These are phyloP conservation scores for Eospalax fontanierii DNA, from an alignment of 2,797 vertebrate genomes.

Conservation along the genomic window DNA sequence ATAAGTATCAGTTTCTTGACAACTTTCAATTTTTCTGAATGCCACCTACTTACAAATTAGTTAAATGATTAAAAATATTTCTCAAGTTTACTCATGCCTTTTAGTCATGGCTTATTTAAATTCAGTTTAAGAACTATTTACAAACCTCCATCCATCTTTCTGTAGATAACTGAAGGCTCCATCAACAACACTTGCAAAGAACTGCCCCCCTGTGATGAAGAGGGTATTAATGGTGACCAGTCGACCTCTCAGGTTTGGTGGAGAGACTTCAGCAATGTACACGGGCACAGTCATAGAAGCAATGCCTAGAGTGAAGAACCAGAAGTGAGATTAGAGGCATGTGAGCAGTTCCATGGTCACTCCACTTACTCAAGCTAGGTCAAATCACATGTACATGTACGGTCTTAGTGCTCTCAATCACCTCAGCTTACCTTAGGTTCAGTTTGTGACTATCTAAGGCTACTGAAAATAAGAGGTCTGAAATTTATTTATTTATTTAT, in stretches of 20 bases:
- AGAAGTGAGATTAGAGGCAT: constrained; percentile 3
- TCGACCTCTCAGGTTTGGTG: constrained; percentile 96
- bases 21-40: constrained; percentile 59
- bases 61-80: constrained; percentile 48
- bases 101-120: constrained; percentile 24
- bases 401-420: not conserved
- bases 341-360: not conserved
- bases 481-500: not conserved
- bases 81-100: not conserved
- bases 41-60: constrained; percentile 33
- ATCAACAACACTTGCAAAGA: constrained; percentile 96
- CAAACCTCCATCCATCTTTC: constrained; percentile 97
- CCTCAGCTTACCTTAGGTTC: not conserved
- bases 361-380: not conserved
- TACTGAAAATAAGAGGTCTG: not conserved
- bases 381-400: not conserved
- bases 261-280: constrained; percentile 98
- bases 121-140: constrained; percentile 74
- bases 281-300: constrained; percentile 98
- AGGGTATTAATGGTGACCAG: constrained; percentile 98
- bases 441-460: not conserved
- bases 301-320: constrained; percentile 91
- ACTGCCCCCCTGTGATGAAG: constrained; percentile 99
- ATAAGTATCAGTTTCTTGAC: constrained; percentile 63
- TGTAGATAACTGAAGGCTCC: constrained; percentile 98